phyloP scores from a whole-genome alignment of 2,888 invertebrate species.

The Epirrhoe tristata region DNA sequence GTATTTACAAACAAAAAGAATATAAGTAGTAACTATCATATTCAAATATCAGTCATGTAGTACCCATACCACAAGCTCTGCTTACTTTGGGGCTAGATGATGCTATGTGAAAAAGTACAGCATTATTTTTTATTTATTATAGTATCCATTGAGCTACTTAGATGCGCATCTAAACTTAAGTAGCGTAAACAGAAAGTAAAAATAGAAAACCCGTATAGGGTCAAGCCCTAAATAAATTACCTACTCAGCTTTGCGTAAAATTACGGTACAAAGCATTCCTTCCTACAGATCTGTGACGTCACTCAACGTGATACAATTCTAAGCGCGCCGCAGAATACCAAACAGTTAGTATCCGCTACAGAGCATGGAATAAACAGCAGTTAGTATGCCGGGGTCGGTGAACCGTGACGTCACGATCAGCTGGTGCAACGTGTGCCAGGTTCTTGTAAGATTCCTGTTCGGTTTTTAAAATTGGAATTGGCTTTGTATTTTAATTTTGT shows the following conservation, averaged over 20 bases:
- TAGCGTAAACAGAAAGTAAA: slow-evolving; percentile 14
- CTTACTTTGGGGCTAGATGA: too few relatives aligned
- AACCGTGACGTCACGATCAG: slow-evolving; percentile 80
- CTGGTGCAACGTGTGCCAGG: slow-evolving; percentile 62
- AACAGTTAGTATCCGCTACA: slow-evolving; percentile 21
- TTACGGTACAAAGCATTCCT: slow-evolving; percentile 35
- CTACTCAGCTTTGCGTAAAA: slow-evolving; percentile 33
- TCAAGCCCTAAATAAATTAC: slow-evolving; percentile 24
- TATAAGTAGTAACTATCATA: too few relatives aligned
- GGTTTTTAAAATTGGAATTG: slow-evolving; percentile 52
- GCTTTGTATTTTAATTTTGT: slow-evolving; percentile 2
- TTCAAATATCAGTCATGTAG: too few relatives aligned
- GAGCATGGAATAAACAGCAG: slow-evolving; percentile 48
- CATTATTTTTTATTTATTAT: too few relatives aligned
- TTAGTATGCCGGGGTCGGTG: slow-evolving; percentile 59
- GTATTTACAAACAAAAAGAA: too few relatives aligned
- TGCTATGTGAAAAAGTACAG: too few relatives aligned
- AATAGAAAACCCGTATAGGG: slow-evolving; percentile 24
- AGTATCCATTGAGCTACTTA: too few relatives aligned
- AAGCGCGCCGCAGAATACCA: slow-evolving; percentile 25
- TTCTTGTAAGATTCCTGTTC: slow-evolving; percentile 42
- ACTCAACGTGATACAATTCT: slow-evolving; percentile 34
- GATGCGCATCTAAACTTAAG: not conserved
- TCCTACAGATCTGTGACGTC: slow-evolving; percentile 28
- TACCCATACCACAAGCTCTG: too few relatives aligned